phyloP scores from a whole-genome alignment of 1,140 invertebrate species.

The Zaprionus davidi region DNA sequence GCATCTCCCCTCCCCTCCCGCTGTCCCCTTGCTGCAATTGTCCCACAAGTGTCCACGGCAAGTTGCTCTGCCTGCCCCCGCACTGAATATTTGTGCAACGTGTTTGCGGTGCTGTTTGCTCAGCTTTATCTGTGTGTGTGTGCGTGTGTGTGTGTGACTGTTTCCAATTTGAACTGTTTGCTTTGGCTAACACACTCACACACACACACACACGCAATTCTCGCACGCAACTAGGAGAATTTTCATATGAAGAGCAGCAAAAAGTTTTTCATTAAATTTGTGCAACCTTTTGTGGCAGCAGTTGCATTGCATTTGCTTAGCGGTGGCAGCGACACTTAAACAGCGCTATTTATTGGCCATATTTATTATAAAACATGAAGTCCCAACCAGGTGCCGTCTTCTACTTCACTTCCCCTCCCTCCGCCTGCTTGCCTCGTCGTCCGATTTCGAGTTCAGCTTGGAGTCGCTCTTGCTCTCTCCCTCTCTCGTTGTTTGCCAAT shows the following conservation, averaged over 20 bases:
- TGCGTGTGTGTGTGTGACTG: constrained; percentile 23
- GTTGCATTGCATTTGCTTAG: constrained; percentile 31
- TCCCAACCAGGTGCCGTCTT: neutral
- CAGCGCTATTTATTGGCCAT: constrained; percentile 75
- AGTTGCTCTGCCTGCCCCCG: constrained; percentile 38
- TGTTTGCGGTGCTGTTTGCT: constrained; percentile 74
- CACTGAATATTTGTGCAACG: constrained; percentile 74
- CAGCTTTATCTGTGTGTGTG: constrained; percentile 55
- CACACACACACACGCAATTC: neutral
- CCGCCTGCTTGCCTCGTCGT: neutral
- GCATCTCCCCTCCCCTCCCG: neutral
- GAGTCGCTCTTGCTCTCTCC: neutral
- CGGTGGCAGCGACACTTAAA: constrained; percentile 43
- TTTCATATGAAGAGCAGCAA: constrained; percentile 25
- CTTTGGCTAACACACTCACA: constrained; percentile 36
- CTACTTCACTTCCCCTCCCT: neutral
- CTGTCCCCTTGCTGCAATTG: constrained; percentile 36
- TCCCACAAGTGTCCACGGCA: constrained; percentile 54
- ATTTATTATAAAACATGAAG: constrained; percentile 75
- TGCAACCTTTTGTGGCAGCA: constrained; percentile 31
- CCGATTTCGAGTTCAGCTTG: constrained; percentile 1
- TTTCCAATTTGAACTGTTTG: constrained; percentile 56
- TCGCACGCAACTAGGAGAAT: neutral
- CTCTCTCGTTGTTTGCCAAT: constrained; percentile 13
- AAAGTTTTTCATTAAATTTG: constrained; percentile 41